Evolutionary conservation across 2,888 invertebrate genomes (phyloP), one percentile per base, ranked within the genome.

Genomic region (Heterodera filipjevi): DNA sequence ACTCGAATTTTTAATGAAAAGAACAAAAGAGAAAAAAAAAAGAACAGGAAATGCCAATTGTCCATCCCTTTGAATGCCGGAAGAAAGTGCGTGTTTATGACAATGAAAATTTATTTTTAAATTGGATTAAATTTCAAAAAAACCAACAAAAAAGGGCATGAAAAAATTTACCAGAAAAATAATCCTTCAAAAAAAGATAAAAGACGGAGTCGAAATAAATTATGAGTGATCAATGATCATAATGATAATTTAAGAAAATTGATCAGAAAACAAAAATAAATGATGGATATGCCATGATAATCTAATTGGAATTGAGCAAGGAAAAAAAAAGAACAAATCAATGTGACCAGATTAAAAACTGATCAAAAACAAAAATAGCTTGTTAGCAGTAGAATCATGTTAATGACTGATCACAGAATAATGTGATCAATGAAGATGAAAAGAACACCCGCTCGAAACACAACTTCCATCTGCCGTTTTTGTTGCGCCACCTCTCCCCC

Each of bases 31-130:
- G 5, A 27, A n/a, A n/a, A 6, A 5, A n/a, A 59, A 10, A 27
- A 59, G 39, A 39, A 10, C 39, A n/a, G n/a, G n/a, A n/a, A n/a
- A 27, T 27, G 59, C 5, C 12, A 8, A 16, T 49, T 49, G 19
- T 49, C 14, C 19, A 3, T 16, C 19, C 46, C 2, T 19, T 49
- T 49, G 6, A 49, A 59, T 59, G 59, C 59, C 59, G 59, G 59
- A 59, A 59, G n/a, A 59, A 53, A 59, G n/a, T 59, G 59, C 59
- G 59, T 59, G 59, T n/a, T 59, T 59, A 27, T 59, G 59, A n/a
- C n/a, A 59, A 59, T 27, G n/a, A 59, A 27, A 59, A 27, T 8
- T 3, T 27, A 59, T 27, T 53, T 6, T n/a, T 6, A 59, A 59
- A 59, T 59, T 59, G 19, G 49, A 22, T 22, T 53, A 53, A 53